A percentile compares a stretch with the other conserved stretches of the same genome.
Conservation (phyloP, 2,888 invertebrate genomes). For the Melanchra persicariae region DNA sequence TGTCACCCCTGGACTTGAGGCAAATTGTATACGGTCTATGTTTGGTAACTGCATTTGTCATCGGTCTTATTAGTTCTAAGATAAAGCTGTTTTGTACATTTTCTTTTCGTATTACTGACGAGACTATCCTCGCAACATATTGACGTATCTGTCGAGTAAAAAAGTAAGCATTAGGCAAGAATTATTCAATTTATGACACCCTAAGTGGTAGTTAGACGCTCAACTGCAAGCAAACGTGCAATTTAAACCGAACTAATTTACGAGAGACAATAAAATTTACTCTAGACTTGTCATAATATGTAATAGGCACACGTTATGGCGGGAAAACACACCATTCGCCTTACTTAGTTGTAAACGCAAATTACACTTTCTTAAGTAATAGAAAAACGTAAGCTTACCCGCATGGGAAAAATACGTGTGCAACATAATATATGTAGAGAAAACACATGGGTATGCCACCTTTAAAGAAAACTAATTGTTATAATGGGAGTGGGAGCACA, state of each 20-base stretch:
- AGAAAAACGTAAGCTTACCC: slow-evolving; percentile 47
- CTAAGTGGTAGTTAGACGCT: slow-evolving; percentile 24
- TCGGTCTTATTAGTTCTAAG: slow-evolving; percentile 31
- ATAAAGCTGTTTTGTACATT: background rate
- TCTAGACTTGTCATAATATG: slow-evolving; percentile 57
- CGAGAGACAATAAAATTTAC: slow-evolving; percentile 59
- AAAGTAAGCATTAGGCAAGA: background rate
- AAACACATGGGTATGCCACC: slow-evolving; percentile 35
- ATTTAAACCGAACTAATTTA: slow-evolving; percentile 47
- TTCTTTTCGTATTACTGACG: background rate
- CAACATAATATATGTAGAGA: slow-evolving; percentile 33
- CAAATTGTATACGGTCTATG: slow-evolving; percentile 24
- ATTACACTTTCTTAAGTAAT: slow-evolving; percentile 59
- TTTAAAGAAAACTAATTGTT: slow-evolving; percentile 42
- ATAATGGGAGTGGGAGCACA: slow-evolving; percentile 35
- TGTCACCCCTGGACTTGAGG: slow-evolving; percentile 35
- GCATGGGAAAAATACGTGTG: slow-evolving; percentile 56
- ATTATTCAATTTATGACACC: slow-evolving; percentile 28
- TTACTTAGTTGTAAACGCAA: slow-evolving; percentile 61
- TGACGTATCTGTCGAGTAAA: background rate
- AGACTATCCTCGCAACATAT: background rate
- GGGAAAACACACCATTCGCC: slow-evolving; percentile 55
- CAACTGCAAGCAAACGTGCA: slow-evolving; percentile 26
- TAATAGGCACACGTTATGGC: slow-evolving; percentile 48
- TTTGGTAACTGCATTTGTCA: slow-evolving; percentile 46